Conservation (phyloP, 2,113 vertebrate genomes). For the Nannobrachium achirus region DNA sequence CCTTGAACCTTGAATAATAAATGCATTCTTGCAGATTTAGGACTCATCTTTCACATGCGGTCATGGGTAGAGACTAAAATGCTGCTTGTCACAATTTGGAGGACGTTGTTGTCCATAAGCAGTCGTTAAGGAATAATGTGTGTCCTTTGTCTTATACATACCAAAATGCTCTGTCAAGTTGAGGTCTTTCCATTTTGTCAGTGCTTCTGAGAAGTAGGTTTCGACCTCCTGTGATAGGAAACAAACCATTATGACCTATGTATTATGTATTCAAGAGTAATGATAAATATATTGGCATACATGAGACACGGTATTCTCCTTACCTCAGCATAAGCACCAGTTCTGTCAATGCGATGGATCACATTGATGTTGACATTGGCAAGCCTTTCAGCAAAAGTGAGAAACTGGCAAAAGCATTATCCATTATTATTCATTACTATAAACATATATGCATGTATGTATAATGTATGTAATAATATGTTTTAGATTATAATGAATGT, state of each 20-base stretch:
- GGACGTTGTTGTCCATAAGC: background rate
- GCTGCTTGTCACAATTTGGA: background rate
- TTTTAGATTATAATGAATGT: background rate
- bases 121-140: background rate
- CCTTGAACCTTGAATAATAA: too few species aligned
- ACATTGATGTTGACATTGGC: slow-evolving; percentile 94
- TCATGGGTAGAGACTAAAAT: too few species aligned
- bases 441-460: background rate
- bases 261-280: background rate
- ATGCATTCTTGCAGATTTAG: too few species aligned
- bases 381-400: slow-evolving; percentile 95
- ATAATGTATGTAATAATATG: too few species aligned
- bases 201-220: slow-evolving; percentile 94
- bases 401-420: slow-evolving; percentile 83
- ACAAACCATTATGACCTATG: background rate
- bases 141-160: slow-evolving; percentile 69
- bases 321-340: slow-evolving; percentile 90
- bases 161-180: slow-evolving; percentile 94
- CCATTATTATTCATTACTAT: background rate
- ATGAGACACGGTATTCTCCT: slow-evolving; percentile 41
- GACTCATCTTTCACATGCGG: too few species aligned
- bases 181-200: slow-evolving; percentile 95
- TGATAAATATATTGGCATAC: background rate
- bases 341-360: slow-evolving; percentile 95
- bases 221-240: slow-evolving; percentile 87